Evolutionary conservation across 1,140 invertebrate species (phyloP), one percentile per base, ranked within the genome.

Genomic region (Drosophila funebris): DNA sequence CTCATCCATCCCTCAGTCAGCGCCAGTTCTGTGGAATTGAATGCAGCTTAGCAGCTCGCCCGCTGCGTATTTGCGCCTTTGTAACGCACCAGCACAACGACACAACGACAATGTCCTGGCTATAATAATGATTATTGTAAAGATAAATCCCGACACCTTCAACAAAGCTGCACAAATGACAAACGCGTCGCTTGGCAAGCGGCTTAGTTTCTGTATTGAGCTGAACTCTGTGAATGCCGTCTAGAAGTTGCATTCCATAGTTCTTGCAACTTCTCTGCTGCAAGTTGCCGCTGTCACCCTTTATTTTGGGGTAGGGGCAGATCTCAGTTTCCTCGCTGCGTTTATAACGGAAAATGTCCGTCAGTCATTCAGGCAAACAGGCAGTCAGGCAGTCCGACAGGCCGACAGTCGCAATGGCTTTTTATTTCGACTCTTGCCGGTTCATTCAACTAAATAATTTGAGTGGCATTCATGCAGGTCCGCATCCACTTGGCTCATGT

Each of bases 381-480:
- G 52, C 69, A 66, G 36, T 20, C 48, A 75, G 66, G 63, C 64
- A 79, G 64, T 73, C 48, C 64, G 56, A 31, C 78, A 70, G 56
- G 70, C 44, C 36, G 29, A 14, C 61, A 60, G 52, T 44, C 24
- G 44, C 33, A 64, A 31, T 43, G 36, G 14, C 13, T 44, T 66
- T 52, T 53, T 63, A 27, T 71, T 70, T 90, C 82, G 81, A 83
- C 87, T 90, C 88, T 90, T 88, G 83, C 89, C 77, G 74, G 84
- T 89, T 90, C 88, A 90, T 81, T 90, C 88, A 90, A 90, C 88
- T 84, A 90, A 82, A 90, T 90, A 90, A 90, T 90, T 90, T 90
- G 88, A 90, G 88, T 85, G 76, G 72, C 88, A 90, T 90, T 90
- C 84, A 89, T 89, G 84, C 84, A 89, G 84, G 83, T 89, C 83